These are phyloP conservation scores for Stenoptilia bipunctidactyla DNA, from an alignment of 2,888 invertebrate genomes.

Conservation along the genomic window DNA sequence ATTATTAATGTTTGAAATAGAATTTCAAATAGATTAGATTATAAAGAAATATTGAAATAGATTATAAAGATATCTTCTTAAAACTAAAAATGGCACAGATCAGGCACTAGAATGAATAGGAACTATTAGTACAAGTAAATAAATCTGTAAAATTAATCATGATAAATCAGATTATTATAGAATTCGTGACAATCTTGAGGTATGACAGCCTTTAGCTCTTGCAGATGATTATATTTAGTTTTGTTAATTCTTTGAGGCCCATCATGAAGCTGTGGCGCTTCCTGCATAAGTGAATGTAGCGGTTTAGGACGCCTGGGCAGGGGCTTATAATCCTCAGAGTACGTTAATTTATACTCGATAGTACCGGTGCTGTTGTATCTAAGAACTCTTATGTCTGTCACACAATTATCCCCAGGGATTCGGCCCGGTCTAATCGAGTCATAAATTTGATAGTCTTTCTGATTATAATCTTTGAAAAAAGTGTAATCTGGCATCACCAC, in stretches of 20 bases:
- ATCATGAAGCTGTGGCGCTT: slow-evolving; percentile 4
- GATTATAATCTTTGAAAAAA: slow-evolving; percentile 19
- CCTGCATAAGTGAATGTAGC: slow-evolving; percentile 1
- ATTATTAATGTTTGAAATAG: too few relatives aligned
- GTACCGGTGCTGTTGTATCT: slow-evolving; percentile 6
- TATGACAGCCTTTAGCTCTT: slow-evolving; percentile 10
- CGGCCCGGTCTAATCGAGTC: slow-evolving; percentile 13
- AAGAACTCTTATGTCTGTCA: slow-evolving; percentile 11
- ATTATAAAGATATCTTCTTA: too few relatives aligned
- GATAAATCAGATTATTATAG: slow-evolving; percentile 5
- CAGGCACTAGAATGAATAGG: too few relatives aligned
- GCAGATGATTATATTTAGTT: slow-evolving; percentile 9
- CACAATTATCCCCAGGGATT: slow-evolving; percentile 8
- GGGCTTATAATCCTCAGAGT: slow-evolving; percentile 1
- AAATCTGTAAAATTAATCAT: slow-evolving; percentile 13
- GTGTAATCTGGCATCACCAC: slow-evolving; percentile 14
- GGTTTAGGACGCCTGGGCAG: slow-evolving; percentile 5
- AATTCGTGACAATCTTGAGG: slow-evolving; percentile 10
- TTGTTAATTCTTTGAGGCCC: slow-evolving; percentile 5
- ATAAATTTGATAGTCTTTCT: slow-evolving; percentile 11
- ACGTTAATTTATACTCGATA: slow-evolving; percentile 7
- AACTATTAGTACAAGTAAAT: slow-evolving; percentile 10
- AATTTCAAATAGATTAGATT: too few relatives aligned
- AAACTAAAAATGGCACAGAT: too few relatives aligned
- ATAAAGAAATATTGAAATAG: too few relatives aligned